Evolutionary conservation across 2,797 vertebrate species (phyloP).

Genomic region (Halcyon smyrnensis): DNA sequence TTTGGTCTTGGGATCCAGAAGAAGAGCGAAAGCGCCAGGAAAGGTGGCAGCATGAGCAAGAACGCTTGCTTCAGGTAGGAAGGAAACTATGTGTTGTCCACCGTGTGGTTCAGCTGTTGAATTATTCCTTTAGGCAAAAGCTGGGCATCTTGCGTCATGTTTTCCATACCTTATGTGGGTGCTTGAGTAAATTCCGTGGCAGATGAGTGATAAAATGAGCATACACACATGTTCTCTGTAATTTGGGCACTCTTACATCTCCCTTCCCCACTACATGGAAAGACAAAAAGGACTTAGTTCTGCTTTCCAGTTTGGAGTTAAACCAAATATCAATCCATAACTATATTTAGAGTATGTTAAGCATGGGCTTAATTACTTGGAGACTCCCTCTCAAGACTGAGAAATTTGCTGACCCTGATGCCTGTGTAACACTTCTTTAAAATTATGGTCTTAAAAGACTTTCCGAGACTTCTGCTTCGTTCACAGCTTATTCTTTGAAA

Average conservation of each 20-base stretch:
- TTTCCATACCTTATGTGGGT: background rate
- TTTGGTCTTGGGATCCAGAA: constrained; percentile 95
- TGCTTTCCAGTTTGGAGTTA: background rate
- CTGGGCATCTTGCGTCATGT: background rate
- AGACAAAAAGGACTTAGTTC: background rate
- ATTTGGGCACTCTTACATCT: background rate
- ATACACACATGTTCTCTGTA: background rate
- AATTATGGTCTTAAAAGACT: background rate
- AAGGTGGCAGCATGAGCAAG: constrained; percentile 96
- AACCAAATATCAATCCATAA: background rate
- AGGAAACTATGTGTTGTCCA: background rate
- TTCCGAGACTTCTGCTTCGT: background rate
- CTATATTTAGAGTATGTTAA: background rate
- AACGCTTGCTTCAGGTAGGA: constrained; percentile 94
- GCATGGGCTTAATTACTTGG: background rate
- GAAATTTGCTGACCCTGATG: background rate
- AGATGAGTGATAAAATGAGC: background rate
- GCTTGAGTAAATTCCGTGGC: background rate
- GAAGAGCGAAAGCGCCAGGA: constrained; percentile 95
- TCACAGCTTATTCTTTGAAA: background rate
- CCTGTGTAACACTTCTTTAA: background rate
- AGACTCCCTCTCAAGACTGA: background rate
- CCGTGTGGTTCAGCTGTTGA: background rate
- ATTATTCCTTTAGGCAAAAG: background rate
- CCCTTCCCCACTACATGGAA: background rate